Percentiles rank a stretch among this genome's conserved stretches.
phyloP scores from a whole-genome alignment of 2,888 invertebrate species.

The Nymphalis urticae region DNA sequence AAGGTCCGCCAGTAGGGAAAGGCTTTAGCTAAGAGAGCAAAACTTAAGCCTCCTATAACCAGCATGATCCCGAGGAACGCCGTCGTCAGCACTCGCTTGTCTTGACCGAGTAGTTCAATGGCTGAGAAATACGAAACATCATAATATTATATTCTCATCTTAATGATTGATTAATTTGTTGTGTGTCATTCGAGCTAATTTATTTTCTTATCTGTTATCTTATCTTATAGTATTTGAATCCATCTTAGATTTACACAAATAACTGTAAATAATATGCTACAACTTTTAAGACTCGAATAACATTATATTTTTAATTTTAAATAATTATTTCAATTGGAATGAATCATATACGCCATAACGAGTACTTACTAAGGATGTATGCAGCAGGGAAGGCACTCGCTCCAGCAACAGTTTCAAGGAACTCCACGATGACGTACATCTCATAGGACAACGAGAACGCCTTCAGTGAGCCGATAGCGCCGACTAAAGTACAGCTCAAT shows the following conservation, averaged over 20 bases:
- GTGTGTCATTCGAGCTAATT: background rate
- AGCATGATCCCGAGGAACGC: constrained; percentile 75
- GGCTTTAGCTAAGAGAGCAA: constrained; percentile 86
- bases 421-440: constrained; percentile 81
- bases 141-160: background rate
- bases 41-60: constrained; percentile 86
- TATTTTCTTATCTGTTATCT: too few relatives aligned
- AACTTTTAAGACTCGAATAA: too few relatives aligned
- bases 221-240: too few relatives aligned
- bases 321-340: too few relatives aligned
- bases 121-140: constrained; percentile 53
- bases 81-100: constrained; percentile 69
- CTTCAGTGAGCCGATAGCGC: constrained; percentile 76
- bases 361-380: constrained; percentile 71
- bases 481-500: constrained; percentile 67
- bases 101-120: constrained; percentile 71
- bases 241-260: too few relatives aligned
- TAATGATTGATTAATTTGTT: too few relatives aligned
- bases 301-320: too few relatives aligned
- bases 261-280: too few relatives aligned
- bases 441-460: constrained; percentile 82
- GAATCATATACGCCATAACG: too few relatives aligned
- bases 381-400: constrained; percentile 82
- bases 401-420: constrained; percentile 81
- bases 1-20: constrained; percentile 87